A percentile compares a stretch with the other conserved stretches of the same genome.
phyloP scores from a whole-genome alignment of 2,888 invertebrate genomes.

The Erpobdella octoculata region DNA sequence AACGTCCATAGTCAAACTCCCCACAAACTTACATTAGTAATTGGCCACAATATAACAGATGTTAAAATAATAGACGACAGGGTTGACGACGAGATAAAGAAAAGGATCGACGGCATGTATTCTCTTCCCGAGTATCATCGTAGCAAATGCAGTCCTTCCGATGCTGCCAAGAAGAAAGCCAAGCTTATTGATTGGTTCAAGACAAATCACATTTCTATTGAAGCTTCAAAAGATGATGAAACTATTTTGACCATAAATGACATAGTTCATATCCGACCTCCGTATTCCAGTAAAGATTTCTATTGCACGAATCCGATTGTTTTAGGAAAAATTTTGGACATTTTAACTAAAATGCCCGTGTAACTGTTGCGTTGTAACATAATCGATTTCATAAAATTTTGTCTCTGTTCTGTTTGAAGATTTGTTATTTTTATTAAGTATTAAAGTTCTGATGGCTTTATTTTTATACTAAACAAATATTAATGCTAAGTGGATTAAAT shows the following conservation, averaged over 20 bases:
- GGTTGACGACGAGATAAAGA: conserved; percentile 29
- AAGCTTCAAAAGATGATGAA: conserved; percentile 39
- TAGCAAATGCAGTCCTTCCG: conserved; percentile 38
- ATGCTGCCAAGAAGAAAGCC: conserved; percentile 36
- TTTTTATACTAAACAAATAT: no score
- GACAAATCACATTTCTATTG: conserved; percentile 48
- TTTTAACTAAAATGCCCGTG: conserved; percentile 49
- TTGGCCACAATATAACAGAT: conserved; percentile 41
- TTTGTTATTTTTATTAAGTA: no score
- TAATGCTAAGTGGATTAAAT: no score
- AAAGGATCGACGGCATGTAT: conserved; percentile 7
- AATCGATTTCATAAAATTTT: no score
- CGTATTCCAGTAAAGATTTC: conserved; percentile 47
- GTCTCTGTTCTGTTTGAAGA: no score
- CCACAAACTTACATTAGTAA: conserved; percentile 41
- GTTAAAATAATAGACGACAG: conserved; percentile 39
- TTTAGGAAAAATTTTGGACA: conserved; percentile 48
- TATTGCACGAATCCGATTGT: conserved; percentile 51
- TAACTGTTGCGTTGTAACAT: no score
- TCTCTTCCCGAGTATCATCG: conserved; percentile 33
- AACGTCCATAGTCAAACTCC: conserved; percentile 32
- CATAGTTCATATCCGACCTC: conserved; percentile 46
- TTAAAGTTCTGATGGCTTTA: no score
- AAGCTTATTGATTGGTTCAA: conserved; percentile 46
- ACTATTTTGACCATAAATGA: conserved; percentile 44